Evolutionary conservation across 2,797 vertebrate species (phyloP).

Genomic region (Sciurus vulgaris): DNA sequence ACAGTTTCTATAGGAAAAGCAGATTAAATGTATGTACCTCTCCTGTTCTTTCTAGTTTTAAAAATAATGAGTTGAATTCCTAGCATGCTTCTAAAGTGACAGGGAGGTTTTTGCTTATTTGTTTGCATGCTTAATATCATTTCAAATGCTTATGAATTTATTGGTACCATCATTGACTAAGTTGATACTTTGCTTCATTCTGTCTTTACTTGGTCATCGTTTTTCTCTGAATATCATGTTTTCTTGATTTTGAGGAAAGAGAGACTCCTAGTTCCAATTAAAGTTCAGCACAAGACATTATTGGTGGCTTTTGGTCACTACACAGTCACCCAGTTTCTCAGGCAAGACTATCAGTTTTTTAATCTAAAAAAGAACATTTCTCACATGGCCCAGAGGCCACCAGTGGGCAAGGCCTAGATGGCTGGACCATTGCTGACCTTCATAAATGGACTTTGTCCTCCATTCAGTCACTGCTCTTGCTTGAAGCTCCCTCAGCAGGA

Average conservation of each 20-base stretch:
- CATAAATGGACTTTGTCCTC: background rate
- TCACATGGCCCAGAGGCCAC: background rate
- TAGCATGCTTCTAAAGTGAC: background rate
- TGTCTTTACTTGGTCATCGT: background rate
- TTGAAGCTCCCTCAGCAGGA: background rate
- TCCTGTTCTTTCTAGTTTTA: background rate
- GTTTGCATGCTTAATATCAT: background rate
- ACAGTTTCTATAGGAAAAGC: constrained; percentile 32
- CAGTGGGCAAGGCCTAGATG: background rate
- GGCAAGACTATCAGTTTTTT: background rate
- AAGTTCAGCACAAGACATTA: constrained; percentile 9
- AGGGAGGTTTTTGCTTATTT: background rate
- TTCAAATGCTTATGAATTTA: no score
- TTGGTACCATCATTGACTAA: background rate
- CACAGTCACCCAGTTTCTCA: background rate
- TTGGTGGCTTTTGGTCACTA: background rate
- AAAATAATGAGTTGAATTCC: background rate
- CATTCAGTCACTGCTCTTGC: background rate
- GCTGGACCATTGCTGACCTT: background rate
- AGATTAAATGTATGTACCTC: background rate
- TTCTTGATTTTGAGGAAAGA: background rate
- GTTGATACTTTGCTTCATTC: background rate
- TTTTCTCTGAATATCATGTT: background rate
- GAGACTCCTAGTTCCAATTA: background rate
- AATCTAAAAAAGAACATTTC: background rate